Evolutionary conservation across 2,888 invertebrate species (phyloP).

Genomic region (Drosophila mettleri): DNA sequence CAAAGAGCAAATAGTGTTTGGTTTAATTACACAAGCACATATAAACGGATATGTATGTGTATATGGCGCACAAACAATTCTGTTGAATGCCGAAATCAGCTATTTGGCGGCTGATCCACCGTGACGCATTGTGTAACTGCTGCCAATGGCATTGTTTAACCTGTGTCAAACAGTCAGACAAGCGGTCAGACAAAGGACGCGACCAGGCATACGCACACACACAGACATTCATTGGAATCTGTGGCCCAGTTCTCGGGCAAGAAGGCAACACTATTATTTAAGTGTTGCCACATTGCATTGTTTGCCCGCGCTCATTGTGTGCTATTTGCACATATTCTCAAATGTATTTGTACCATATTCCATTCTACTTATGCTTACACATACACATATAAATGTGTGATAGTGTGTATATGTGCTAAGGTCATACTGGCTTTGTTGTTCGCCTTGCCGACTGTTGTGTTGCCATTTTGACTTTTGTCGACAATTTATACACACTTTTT

Average conservation of each 20-base stretch:
- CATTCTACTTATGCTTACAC: conserved; percentile 22
- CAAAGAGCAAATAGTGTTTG: conserved; percentile 25
- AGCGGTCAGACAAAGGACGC: conserved; percentile 37
- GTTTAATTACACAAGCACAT: background rate
- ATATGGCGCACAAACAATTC: conserved; percentile 11
- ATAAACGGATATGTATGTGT: background rate
- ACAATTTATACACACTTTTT: conserved; percentile 70
- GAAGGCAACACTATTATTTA: conserved; percentile 61
- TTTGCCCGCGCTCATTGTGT: conserved; percentile 51
- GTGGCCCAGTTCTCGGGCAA: conserved; percentile 39
- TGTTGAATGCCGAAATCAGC: conserved; percentile 17
- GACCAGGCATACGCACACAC: conserved; percentile 1
- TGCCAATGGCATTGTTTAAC: conserved; percentile 38
- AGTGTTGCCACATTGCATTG: conserved; percentile 68
- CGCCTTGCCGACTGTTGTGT: conserved; percentile 28
- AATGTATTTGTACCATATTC: conserved; percentile 36
- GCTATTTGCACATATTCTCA: conserved; percentile 54
- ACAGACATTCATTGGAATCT: background rate
- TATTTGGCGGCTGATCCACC: conserved; percentile 2
- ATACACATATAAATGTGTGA: background rate
- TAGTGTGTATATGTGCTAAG: conserved; percentile 51
- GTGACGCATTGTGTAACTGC: background rate
- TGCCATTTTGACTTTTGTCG: conserved; percentile 76
- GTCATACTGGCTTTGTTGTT: conserved; percentile 72
- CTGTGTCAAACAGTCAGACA: conserved; percentile 20